Evolutionary conservation across 2,888 invertebrate species (phyloP).

Genomic region (Brachypalpus laphriformis): DNA sequence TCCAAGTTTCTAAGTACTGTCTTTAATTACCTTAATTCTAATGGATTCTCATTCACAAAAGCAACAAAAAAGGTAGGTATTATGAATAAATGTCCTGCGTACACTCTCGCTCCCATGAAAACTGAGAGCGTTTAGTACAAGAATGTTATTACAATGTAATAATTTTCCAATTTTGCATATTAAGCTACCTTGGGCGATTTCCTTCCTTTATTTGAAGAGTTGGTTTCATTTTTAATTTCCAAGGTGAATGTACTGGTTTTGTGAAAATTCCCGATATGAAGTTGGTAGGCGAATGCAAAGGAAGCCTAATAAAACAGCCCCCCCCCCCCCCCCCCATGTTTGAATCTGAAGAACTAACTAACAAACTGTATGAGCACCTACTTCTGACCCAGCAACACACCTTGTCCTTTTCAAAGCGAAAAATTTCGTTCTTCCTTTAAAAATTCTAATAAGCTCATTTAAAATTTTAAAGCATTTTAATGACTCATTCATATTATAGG

Average conservation of each 20-base stretch:
- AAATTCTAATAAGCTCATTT: constrained; percentile 39
- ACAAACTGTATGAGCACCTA: background rate
- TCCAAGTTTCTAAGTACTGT: background rate
- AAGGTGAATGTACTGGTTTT: background rate
- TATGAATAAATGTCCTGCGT: no score
- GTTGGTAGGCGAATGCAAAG: background rate
- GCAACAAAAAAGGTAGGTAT: background rate
- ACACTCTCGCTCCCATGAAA: background rate
- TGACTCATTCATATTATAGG: constrained; percentile 54
- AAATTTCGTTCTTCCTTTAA: no score
- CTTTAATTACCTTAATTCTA: constrained; percentile 20
- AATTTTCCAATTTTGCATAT: background rate
- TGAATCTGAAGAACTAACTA: background rate
- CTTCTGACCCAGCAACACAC: background rate
- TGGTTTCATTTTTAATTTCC: background rate
- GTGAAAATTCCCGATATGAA: background rate
- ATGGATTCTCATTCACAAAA: constrained; percentile 3
- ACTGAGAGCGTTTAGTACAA: background rate
- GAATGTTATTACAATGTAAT: background rate
- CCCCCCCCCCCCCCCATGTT: no score
- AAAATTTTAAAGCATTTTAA: constrained; percentile 50
- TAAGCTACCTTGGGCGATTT: background rate
- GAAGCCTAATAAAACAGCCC: no score
- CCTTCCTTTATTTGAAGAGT: background rate
- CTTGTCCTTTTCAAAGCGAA: background rate